Percentiles rank a stretch among this genome's conserved stretches.
Conservation (phyloP, 2,888 invertebrate genomes). For the Amiota minor region DNA sequence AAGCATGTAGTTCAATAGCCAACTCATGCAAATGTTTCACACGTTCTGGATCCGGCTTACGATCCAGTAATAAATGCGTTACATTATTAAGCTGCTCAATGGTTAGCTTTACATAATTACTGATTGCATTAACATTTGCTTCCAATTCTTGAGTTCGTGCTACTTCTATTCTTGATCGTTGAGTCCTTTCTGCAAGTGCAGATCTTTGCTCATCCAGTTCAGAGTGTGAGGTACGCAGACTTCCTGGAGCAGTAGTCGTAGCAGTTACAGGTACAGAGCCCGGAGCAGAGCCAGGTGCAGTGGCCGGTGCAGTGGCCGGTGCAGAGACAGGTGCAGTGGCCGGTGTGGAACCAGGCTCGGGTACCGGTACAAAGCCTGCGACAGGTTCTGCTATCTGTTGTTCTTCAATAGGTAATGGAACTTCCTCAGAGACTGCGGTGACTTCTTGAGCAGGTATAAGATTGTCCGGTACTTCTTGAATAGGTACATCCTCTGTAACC, state of each 20-base stretch:
- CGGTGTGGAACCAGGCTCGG: neutral
- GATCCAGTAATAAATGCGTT: conserved; percentile 55
- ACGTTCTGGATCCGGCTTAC: conserved; percentile 48
- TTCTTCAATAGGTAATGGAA: neutral
- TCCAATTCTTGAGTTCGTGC: conserved; percentile 50
- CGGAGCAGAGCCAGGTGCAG: neutral
- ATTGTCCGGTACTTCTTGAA: neutral
- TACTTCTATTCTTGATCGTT: conserved; percentile 50
- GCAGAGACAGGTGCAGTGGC: neutral
- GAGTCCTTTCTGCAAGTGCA: neutral
- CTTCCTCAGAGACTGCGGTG: neutral
- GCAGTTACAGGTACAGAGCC: conserved; percentile 38
- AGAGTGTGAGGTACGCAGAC: conserved; percentile 30
- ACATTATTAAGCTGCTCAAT: conserved; percentile 63
- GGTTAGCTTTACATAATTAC: conserved; percentile 56
- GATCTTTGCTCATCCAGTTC: conserved; percentile 23
- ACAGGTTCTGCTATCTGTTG: neutral
- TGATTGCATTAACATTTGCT: conserved; percentile 45
- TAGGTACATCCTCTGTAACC: conserved; percentile 22
- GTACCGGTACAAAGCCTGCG: neutral
- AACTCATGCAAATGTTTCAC: conserved; percentile 49
- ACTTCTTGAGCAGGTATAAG: conserved; percentile 15
- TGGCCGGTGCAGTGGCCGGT: neutral
- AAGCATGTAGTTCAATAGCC: conserved; percentile 49
- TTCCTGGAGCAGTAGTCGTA: conserved; percentile 43